These are phyloP conservation scores for Osmerus eperlanus DNA, from an alignment of 2,113 vertebrate genomes.

Conservation along the genomic window DNA sequence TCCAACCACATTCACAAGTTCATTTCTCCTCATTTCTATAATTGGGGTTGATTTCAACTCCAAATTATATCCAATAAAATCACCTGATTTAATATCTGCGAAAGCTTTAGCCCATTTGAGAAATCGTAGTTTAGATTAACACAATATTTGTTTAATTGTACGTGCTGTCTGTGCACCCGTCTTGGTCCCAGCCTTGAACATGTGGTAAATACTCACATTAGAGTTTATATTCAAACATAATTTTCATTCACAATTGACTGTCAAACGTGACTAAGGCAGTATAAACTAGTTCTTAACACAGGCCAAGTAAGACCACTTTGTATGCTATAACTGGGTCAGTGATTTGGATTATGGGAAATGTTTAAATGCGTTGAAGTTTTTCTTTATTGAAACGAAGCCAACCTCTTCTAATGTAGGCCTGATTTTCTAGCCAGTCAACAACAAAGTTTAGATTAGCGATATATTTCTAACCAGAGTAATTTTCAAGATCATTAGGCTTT, in stretches of 20 bases:
- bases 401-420: constrained; percentile 80
- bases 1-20: constrained; percentile 67
- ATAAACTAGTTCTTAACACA: background rate
- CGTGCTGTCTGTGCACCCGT: constrained; percentile 44
- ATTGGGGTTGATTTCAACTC: constrained; percentile 74
- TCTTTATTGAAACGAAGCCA: constrained; percentile 82
- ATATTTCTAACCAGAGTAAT: constrained; percentile 89
- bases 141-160: constrained; percentile 71
- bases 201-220: background rate
- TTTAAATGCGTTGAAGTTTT: constrained; percentile 71
- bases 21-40: constrained; percentile 74
- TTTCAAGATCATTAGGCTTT: constrained; percentile 94
- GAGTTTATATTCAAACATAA: background rate
- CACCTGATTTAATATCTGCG: constrained; percentile 71
- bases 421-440: constrained; percentile 88
- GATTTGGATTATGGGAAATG: background rate
- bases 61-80: constrained; percentile 76
- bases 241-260: background rate
- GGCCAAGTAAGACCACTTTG: background rate
- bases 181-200: constrained; percentile 10
- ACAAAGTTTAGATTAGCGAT: constrained; percentile 95
- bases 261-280: background rate
- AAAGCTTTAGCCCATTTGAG: constrained; percentile 62
- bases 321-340: background rate
- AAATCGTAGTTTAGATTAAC: constrained; percentile 62